Conservation (phyloP, 2,113 vertebrate species). For the Rhineura floridana region DNA sequence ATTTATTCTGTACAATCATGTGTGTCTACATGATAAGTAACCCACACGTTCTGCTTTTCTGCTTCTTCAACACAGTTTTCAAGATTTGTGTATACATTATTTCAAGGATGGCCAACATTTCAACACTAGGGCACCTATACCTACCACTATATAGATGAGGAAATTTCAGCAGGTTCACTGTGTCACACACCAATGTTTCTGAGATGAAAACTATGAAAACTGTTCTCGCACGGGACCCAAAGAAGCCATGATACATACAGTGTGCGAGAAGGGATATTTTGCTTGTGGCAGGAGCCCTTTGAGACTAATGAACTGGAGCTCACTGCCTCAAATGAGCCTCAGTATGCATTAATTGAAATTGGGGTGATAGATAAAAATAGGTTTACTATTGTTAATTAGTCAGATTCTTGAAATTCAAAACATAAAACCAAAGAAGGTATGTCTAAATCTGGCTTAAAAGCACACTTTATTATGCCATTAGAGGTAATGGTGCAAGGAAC, state of each 20-base stretch:
- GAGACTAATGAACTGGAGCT: not conserved
- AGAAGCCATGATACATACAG: not conserved
- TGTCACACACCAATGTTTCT: not conserved
- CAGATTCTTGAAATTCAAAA: not conserved
- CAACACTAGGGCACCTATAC: not conserved
- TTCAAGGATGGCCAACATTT: not conserved
- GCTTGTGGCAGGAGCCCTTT: not conserved
- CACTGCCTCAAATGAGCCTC: not conserved
- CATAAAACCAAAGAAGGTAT: not conserved
- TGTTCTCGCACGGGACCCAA: not conserved
- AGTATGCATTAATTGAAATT: not conserved
- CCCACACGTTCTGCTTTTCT: no score
- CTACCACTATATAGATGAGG: not conserved
- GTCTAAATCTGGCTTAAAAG: not conserved
- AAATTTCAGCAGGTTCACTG: not conserved
- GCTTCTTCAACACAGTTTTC: not conserved
- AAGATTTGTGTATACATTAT: not conserved
- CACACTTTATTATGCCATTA: not conserved
- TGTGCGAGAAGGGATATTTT: not conserved
- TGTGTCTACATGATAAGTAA: not conserved
- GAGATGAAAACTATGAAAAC: not conserved
- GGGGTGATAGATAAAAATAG: not conserved
- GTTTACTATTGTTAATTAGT: not conserved
- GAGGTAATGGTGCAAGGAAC: not conserved
- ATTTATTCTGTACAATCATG: not conserved